A percentile compares a stretch with the other conserved stretches of the same genome.
Conservation (phyloP, 2,797 vertebrate species). For the Acanthornis magna region DNA sequence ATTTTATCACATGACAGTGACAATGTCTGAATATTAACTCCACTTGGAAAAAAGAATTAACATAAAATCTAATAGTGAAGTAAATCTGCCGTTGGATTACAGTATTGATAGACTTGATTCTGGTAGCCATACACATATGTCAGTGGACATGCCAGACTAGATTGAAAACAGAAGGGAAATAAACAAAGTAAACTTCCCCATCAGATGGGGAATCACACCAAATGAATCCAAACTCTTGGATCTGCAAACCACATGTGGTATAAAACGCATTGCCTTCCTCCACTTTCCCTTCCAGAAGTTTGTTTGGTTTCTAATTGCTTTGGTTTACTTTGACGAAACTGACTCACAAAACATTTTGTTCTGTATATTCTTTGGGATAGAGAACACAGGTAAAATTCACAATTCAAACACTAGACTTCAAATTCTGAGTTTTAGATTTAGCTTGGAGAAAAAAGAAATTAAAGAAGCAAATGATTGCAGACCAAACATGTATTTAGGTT, state of each 20-base stretch:
- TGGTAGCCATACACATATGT: neutral
- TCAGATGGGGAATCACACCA: neutral
- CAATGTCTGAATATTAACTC: neutral
- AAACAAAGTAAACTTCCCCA: neutral
- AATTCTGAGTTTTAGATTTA: neutral
- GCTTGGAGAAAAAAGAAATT: neutral
- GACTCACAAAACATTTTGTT: neutral
- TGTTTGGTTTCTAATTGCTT: neutral
- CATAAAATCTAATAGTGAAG: neutral
- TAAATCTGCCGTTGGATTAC: neutral
- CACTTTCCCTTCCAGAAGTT: neutral
- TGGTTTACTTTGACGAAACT: neutral
- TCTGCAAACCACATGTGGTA: neutral
- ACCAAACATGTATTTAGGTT: neutral
- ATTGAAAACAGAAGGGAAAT: neutral
- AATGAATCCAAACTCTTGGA: neutral
- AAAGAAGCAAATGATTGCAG: neutral
- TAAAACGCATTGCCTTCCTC: neutral
- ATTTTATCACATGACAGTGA: neutral
- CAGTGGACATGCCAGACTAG: neutral
- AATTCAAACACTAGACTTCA: neutral
- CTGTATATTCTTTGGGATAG: neutral
- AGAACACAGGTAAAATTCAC: neutral
- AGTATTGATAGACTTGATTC: neutral
- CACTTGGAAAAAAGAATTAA: neutral